A percentile compares a stretch with the other conserved stretches of the same genome.
phyloP scores from a whole-genome alignment of 2,113 vertebrate species.

The Hemicordylus capensis region DNA sequence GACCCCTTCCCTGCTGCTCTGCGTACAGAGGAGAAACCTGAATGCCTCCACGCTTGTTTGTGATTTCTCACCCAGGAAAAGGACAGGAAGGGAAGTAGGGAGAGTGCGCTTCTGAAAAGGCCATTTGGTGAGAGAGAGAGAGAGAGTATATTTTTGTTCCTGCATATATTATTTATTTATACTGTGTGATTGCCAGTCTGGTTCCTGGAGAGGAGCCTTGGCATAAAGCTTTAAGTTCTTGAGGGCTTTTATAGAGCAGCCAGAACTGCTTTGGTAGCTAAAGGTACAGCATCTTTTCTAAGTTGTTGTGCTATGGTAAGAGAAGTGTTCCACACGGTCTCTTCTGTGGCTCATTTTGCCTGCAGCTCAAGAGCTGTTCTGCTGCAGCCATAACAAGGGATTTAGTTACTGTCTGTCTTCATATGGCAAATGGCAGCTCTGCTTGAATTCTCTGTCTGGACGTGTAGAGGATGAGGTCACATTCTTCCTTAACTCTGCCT shows the following conservation, averaged over 20 bases:
- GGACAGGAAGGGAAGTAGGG: neutral
- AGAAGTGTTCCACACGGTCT: neutral
- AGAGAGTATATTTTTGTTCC: conserved; percentile 34
- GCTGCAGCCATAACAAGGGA: neutral
- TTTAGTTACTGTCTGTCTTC: neutral
- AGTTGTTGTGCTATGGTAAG: neutral
- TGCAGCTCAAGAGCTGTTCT: neutral
- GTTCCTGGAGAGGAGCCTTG: neutral
- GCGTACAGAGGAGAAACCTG: neutral
- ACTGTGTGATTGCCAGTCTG: conserved; percentile 10
- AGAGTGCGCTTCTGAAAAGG: neutral
- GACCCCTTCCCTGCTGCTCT: neutral
- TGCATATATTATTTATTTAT: conserved; percentile 36
- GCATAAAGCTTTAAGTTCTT: conserved; percentile 32
- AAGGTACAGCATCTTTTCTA: neutral
- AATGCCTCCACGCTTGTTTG: neutral
- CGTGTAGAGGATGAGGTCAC: neutral
- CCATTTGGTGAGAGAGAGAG: neutral
- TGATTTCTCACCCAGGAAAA: neutral
- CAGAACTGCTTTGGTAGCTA: conserved; percentile 9
- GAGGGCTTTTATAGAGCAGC: conserved; percentile 20
- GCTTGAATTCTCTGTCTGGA: neutral
- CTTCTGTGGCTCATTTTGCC: neutral
- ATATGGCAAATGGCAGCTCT: neutral
- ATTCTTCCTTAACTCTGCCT: neutral